A percentile compares a stretch with the other conserved stretches of the same genome.
Evolutionary conservation across 1,140 invertebrate species (phyloP).

Genomic region (Nasonia longicornis): DNA sequence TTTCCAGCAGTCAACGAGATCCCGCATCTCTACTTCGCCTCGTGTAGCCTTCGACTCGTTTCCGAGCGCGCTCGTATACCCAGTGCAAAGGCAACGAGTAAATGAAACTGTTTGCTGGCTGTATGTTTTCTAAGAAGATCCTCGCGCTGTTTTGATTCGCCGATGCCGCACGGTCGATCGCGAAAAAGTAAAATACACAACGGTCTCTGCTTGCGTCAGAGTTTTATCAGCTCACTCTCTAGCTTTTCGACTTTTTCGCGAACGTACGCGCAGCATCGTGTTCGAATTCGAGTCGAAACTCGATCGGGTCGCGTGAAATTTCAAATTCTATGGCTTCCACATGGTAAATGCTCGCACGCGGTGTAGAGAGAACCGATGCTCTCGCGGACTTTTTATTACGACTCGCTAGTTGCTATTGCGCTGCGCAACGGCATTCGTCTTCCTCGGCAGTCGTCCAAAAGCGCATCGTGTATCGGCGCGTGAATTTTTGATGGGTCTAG

Average conservation of each 20-base stretch:
- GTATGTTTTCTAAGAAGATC: background rate
- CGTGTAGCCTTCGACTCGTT: background rate
- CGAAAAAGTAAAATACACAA: no score
- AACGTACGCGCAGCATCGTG: no score
- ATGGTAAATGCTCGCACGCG: background rate
- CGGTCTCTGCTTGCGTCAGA: no score
- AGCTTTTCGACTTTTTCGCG: background rate
- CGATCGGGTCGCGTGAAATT: background rate
- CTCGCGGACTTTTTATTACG: background rate
- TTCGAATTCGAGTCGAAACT: background rate
- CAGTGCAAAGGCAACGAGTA: background rate
- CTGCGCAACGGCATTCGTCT: background rate
- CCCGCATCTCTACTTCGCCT: background rate
- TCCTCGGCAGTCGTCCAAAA: conserved; percentile 19
- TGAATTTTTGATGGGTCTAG: background rate
- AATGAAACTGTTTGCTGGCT: background rate
- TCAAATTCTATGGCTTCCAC: background rate
- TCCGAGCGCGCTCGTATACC: background rate
- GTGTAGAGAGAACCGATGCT: background rate
- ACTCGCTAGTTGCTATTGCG: background rate
- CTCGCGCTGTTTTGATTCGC: background rate
- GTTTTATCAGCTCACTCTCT: background rate
- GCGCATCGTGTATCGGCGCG: background rate
- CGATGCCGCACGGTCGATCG: background rate
- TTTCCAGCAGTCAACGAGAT: background rate